Conservation (phyloP, 2,888 invertebrate genomes). For the Drosophila neotestacea region DNA sequence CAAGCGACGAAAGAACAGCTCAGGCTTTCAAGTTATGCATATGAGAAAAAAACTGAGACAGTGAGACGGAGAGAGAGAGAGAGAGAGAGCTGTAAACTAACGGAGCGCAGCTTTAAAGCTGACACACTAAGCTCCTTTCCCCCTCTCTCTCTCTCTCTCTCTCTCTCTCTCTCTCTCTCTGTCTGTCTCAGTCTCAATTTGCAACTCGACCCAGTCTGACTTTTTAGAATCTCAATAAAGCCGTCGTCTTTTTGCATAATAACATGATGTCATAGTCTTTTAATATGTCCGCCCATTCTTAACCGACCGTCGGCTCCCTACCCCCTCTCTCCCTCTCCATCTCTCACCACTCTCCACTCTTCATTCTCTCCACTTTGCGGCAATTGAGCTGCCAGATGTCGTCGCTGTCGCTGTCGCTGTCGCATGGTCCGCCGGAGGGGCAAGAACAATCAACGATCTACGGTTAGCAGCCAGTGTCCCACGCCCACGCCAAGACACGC, state of each 20-base stretch:
- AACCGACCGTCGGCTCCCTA: conserved; percentile 14
- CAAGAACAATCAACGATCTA: conserved; percentile 38
- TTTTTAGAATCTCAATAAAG: conserved; percentile 37
- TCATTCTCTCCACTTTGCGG: background rate
- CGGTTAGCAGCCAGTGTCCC: conserved; percentile 58
- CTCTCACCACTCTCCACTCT: background rate
- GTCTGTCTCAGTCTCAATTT: background rate
- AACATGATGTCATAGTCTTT: conserved; percentile 72
- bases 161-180: background rate
- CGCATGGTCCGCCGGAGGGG: conserved; percentile 33
- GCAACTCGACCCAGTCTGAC: conserved; percentile 1
- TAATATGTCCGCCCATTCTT: conserved; percentile 60
- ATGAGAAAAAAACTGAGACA: conserved; percentile 13
- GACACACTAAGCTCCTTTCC: conserved; percentile 35
- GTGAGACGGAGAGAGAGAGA: background rate
- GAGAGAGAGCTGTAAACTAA: conserved; percentile 1
- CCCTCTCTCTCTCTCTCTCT: background rate
- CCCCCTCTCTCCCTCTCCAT: background rate
- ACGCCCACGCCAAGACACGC: conserved; percentile 76
- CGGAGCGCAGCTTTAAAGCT: conserved; percentile 22
- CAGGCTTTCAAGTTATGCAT: conserved; percentile 48
- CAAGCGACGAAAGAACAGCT: conserved; percentile 45
- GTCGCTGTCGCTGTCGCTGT: conserved; percentile 15
- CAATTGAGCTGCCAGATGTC: conserved; percentile 56
- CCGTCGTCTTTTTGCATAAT: conserved; percentile 56